Percentiles rank a stretch among this genome's conserved stretches.
Conservation (phyloP, 1,140 invertebrate species). For the Copidosoma floridanum region DNA sequence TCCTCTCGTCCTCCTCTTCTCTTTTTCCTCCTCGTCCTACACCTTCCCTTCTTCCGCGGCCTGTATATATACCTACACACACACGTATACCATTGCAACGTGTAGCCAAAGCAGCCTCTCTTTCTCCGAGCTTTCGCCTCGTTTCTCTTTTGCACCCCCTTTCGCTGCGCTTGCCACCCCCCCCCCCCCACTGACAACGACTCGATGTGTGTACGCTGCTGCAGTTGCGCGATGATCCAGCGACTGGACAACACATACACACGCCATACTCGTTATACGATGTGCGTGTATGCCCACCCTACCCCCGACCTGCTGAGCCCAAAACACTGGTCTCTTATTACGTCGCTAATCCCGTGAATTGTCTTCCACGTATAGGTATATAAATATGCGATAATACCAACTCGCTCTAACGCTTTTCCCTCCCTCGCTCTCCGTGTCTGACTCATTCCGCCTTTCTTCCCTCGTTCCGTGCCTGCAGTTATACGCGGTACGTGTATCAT, state of each 20-base stretch:
- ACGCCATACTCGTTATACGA: background rate
- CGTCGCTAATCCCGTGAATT: slow-evolving; percentile 52
- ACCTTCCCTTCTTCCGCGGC: slow-evolving; percentile 3
- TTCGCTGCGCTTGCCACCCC: background rate
- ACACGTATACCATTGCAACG: no score
- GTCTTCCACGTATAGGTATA: no score
- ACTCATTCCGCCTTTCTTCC: slow-evolving; percentile 16
- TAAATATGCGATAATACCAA: background rate
- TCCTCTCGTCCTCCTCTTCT: slow-evolving; percentile 34
- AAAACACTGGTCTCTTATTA: slow-evolving; percentile 57
- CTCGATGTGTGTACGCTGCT: no score
- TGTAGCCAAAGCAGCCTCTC: no score
- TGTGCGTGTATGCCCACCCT: background rate
- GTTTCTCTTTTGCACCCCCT: slow-evolving; percentile 2
- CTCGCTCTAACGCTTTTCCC: slow-evolving; percentile 21
- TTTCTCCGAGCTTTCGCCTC: background rate
- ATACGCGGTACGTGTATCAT: no score
- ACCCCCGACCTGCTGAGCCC: slow-evolving; percentile 39
- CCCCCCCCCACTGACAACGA: no score
- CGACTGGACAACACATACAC: background rate
- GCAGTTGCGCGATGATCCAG: slow-evolving; percentile 27
- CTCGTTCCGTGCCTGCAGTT: background rate
- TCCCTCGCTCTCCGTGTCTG: slow-evolving; percentile 25
- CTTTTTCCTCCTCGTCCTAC: slow-evolving; percentile 33
- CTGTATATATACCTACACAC: no score